Conservation (phyloP, 2,797 vertebrate species). For the Benthosema pterotum region DNA sequence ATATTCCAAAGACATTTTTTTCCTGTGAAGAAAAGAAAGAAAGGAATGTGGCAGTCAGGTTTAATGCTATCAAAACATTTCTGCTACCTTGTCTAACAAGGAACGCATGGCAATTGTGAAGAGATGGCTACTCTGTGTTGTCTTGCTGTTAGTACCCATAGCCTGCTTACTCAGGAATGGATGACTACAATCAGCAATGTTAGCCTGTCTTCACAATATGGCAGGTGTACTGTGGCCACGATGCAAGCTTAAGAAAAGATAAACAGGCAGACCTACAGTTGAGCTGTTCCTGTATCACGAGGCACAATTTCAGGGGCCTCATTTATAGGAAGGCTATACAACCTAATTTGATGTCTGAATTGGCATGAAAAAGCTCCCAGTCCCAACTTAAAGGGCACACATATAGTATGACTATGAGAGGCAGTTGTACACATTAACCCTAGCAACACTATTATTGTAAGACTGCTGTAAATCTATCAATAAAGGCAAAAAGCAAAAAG, state of each 20-base stretch:
- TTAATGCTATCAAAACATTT: constrained; percentile 57
- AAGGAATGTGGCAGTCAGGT: constrained; percentile 72
- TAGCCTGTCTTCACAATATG: constrained; percentile 58
- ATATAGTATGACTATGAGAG: background rate
- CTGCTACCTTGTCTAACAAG: constrained; percentile 51
- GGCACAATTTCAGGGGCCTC: constrained; percentile 59
- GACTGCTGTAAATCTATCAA: no score
- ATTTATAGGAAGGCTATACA: constrained; percentile 41
- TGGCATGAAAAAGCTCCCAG: background rate
- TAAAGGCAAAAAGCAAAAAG: no score
- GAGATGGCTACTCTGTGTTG: constrained; percentile 59
- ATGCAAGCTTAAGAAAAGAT: constrained; percentile 68
- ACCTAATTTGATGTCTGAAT: constrained; percentile 36
- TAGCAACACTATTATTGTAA: no score
- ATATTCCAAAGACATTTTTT: constrained; percentile 67
- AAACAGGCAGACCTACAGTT: constrained; percentile 56
- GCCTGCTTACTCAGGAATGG: constrained; percentile 70
- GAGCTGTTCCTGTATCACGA: constrained; percentile 39
- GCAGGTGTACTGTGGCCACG: constrained; percentile 58
- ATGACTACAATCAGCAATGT: constrained; percentile 55
- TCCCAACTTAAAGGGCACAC: background rate
- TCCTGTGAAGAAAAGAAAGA: constrained; percentile 74
- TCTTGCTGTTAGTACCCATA: constrained; percentile 53
- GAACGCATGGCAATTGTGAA: constrained; percentile 50
- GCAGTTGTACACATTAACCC: background rate